Evolutionary conservation across 2,888 invertebrate species (phyloP), one percentile per base, ranked within the genome.

Genomic region (Synergus itoensis): DNA sequence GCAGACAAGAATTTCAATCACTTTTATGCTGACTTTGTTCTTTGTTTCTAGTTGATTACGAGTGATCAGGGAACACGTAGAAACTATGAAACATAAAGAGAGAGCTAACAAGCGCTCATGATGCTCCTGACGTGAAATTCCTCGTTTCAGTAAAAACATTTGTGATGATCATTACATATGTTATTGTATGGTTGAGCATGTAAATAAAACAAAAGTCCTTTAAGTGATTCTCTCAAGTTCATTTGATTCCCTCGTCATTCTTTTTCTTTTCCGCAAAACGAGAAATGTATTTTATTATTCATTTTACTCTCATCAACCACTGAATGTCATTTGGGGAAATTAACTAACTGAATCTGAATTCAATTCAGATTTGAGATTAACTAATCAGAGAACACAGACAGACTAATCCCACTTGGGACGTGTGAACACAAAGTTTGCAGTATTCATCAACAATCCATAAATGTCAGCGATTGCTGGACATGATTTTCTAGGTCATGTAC

Each of bases 241-340:
- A 79, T 80, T 78, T 78, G 80, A 79, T 80, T 77, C 60, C 16
- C 62, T 79, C 60, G 77, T 81, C 78, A 75, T 73, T 69, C 21
- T 41, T 78, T 81, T 64, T 77, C 28, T 5, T 36, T 45, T 43
- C 12, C 60, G 12, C 76, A 78, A 79, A 78, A 78, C 45, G 73
- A 48, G 14, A 1, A 45, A 43, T 69, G 36, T 48, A 21, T n/a
- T 69, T 21, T 21, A 21, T 67, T 8, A 3, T 28, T 16, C 9
- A 9, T 2, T 16, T 21, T 11, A 21, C 1, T 28, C 41, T 28
- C 16, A 48, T 21, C 36, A 53, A 16, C n/a, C 18, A 21, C 28
- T 53, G n/a, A 73, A 73, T 73, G 48, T 40, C 36, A 73, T 73
- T 53, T 53, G n/a, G 36, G 28, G 53, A 73, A 28, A 48, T 73